Evolutionary conservation across 2,888 invertebrate genomes (phyloP), one percentile per base, ranked within the genome.

Genomic region (Bugulina stolonifera): DNA sequence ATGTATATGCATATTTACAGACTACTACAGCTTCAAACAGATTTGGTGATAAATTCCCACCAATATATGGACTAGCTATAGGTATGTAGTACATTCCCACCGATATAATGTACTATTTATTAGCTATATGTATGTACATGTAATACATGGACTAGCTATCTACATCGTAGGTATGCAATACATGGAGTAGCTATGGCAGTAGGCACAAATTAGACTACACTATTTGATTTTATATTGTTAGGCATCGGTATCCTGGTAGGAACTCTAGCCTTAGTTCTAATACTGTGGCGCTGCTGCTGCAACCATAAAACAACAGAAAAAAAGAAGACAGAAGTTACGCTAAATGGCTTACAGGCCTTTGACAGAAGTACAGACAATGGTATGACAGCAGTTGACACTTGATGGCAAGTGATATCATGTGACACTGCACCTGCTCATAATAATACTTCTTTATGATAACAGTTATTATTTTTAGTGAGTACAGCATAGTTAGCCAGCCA

Each of bases 211-310:
- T n/a, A n/a, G n/a, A n/a, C n/a, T n/a, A n/a, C n/a, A n/a, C n/a
- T n/a, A n/a, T n/a, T n/a, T n/a, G n/a, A n/a, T n/a, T n/a, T n/a
- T n/a, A 43, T 57, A 3, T 57, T 27, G 5, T 5, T 23, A 57
- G 57, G 57, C n/a, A 5, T 57, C 23, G 57, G 57, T 3, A 27
- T 57, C 5, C 27, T 57, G 5, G 57, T 57, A 5, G 3, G 14
- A 5, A 25, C 27, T 14, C 57, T 57, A 5, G 23, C n/a, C 3
- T 10, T 57, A 22, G 23, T 57, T 27, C n/a, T 57, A 27, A 5
- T 57, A 5, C 57, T 57, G 23, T 57, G 57, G 57, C 5, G 27
- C 3, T 57, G 57, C 23, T 57, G 57, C 27, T 57, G 57, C 57
- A 57, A 22, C n/a, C 57, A 57, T 23, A 57, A 57, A 23, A 57